These are phyloP conservation scores for Sebastes cheni DNA, from an alignment of 2,797 vertebrate genomes.

Conservation along the genomic window DNA sequence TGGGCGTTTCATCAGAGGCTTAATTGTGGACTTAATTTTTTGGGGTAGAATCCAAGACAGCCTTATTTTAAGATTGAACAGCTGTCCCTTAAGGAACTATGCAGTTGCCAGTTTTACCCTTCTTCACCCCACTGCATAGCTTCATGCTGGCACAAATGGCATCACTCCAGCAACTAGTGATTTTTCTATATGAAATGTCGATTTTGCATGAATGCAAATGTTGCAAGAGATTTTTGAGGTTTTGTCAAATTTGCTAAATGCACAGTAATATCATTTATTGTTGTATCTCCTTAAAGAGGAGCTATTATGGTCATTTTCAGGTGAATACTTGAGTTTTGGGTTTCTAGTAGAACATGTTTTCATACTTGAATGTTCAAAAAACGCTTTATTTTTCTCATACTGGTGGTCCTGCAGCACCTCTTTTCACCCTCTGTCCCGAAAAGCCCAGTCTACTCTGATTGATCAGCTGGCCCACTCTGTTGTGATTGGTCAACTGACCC, in stretches of 20 bases:
- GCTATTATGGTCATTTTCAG: fast-evolving
- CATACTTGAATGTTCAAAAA: no score
- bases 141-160: background rate
- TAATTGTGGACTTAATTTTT: background rate
- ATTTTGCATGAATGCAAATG: background rate
- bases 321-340: no score
- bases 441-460: fast-evolving
- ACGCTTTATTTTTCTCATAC: no score
- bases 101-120: background rate
- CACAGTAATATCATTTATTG: background rate
- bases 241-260: background rate
- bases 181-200: background rate
- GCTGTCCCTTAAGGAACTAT: background rate
- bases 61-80: constrained; percentile 10
- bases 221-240: background rate
- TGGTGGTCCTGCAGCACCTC: no score
- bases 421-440: no score
- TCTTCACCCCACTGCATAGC: background rate
- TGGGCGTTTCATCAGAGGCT: background rate
- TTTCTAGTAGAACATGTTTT: no score
- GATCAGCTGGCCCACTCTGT: no score
- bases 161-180: background rate
- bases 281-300: background rate
- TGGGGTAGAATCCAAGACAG: background rate
- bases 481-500: no score